phyloP scores from a whole-genome alignment of 1,140 invertebrate genomes.

The Leptopilina clavipes region DNA sequence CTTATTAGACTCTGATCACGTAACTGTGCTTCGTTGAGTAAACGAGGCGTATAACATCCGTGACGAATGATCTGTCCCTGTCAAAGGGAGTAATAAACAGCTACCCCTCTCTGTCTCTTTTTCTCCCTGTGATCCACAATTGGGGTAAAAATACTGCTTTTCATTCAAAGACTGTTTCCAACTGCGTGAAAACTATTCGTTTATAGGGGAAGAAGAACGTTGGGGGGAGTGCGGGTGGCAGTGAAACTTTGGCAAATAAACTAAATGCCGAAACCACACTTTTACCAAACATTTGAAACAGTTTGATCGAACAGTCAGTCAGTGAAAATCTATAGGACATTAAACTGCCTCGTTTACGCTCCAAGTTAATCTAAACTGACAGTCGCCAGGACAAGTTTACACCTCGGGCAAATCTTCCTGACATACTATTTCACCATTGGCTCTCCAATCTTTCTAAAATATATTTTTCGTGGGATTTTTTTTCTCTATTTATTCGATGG shows the following conservation, averaged over 20 bases:
- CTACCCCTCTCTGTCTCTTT: neutral
- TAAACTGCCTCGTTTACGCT: constrained; percentile 31
- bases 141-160: neutral
- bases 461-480: too few relatives aligned
- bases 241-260: neutral
- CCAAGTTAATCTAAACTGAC: constrained; percentile 32
- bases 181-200: neutral
- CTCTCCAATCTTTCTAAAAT: neutral
- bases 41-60: constrained; percentile 29
- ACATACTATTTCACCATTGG: neutral
- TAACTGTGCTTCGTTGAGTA: constrained; percentile 27
- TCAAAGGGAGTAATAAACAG: constrained; percentile 5
- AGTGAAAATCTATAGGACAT: constrained; percentile 27
- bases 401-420: constrained; percentile 15
- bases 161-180: neutral
- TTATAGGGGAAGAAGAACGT: neutral
- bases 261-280: constrained; percentile 11
- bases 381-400: constrained; percentile 16
- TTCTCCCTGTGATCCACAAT: neutral
- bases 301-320: neutral
- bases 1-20: constrained; percentile 30
- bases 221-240: neutral
- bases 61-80: constrained; percentile 5
- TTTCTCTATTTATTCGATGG: too few relatives aligned
- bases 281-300: neutral